phyloP scores from a whole-genome alignment of 2,113 vertebrate species.

The Talpa occidentalis region DNA sequence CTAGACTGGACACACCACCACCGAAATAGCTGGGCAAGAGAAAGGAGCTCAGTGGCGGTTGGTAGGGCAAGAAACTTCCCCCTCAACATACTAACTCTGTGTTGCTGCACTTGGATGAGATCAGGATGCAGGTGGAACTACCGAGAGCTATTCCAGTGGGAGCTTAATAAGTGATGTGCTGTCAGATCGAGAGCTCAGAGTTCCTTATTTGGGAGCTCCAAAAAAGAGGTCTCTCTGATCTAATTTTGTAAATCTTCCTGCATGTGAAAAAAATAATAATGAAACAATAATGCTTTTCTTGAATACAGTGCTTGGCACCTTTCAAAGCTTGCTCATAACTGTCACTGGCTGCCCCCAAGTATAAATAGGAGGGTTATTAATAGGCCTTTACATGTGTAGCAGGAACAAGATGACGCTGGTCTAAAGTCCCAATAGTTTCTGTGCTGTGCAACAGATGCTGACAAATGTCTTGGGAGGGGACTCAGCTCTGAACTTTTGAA shows the following conservation, averaged over 20 bases:
- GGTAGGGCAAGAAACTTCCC: neutral
- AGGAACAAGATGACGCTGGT: neutral
- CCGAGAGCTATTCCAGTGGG: neutral
- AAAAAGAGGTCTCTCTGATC: neutral
- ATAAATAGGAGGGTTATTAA: neutral
- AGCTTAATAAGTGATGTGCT: neutral
- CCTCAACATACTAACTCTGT: neutral
- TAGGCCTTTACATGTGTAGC: neutral
- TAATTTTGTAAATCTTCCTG: constrained; percentile 25
- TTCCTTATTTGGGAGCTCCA: neutral
- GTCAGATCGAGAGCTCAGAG: neutral
- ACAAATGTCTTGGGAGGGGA: neutral
- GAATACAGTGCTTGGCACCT: neutral
- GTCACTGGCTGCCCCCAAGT: neutral
- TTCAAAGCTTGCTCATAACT: neutral
- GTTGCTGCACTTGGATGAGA: neutral
- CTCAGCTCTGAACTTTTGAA: neutral
- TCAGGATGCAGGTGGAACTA: neutral
- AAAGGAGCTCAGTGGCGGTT: neutral
- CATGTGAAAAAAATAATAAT: neutral
- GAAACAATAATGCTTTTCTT: neutral
- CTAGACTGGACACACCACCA: neutral
- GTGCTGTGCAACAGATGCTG: neutral
- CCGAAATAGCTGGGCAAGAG: neutral
- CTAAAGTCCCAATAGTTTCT: neutral